Conservation (phyloP, 2,113 vertebrate genomes). For the Trematomus loennbergii region DNA sequence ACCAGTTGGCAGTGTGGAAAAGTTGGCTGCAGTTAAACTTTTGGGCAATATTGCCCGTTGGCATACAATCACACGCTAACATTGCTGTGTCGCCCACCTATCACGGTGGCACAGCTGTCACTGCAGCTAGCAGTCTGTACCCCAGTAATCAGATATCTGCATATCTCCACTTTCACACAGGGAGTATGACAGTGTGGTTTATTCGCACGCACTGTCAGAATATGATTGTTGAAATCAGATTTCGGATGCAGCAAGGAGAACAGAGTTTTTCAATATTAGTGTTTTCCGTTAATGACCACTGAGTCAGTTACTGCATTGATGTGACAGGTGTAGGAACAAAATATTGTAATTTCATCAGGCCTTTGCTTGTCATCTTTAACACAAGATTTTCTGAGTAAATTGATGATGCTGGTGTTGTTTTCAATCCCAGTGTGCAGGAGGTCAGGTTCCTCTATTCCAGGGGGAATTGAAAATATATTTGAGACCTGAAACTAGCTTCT, state of each 20-base stretch:
- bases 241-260: conserved; percentile 20
- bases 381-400: neutral
- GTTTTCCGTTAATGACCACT: conserved; percentile 15
- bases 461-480: conserved; percentile 82
- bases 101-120: conserved; percentile 77
- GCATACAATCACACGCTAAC: conserved; percentile 75
- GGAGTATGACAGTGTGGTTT: conserved; percentile 55
- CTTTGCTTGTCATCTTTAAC: neutral
- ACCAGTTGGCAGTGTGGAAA: conserved; percentile 76
- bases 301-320: conserved; percentile 21
- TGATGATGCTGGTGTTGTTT: conserved; percentile 42
- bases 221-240: conserved; percentile 50
- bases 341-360: neutral
- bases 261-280: conserved; percentile 13
- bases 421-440: conserved; percentile 54
- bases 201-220: conserved; percentile 31
- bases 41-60: conserved; percentile 77
- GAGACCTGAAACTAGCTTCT: conserved; percentile 82
- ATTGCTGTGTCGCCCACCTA: conserved; percentile 78
- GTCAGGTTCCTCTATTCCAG: conserved; percentile 76
- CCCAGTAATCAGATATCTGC: conserved; percentile 71
- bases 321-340: conserved; percentile 31
- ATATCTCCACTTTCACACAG: conserved; percentile 66
- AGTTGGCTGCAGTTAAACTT: conserved; percentile 76
- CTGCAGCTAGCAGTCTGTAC: conserved; percentile 70